Percentiles rank a stretch among this genome's conserved stretches.
phyloP scores from a whole-genome alignment of 2,797 vertebrate genomes.

The Phataginus tricuspis region DNA sequence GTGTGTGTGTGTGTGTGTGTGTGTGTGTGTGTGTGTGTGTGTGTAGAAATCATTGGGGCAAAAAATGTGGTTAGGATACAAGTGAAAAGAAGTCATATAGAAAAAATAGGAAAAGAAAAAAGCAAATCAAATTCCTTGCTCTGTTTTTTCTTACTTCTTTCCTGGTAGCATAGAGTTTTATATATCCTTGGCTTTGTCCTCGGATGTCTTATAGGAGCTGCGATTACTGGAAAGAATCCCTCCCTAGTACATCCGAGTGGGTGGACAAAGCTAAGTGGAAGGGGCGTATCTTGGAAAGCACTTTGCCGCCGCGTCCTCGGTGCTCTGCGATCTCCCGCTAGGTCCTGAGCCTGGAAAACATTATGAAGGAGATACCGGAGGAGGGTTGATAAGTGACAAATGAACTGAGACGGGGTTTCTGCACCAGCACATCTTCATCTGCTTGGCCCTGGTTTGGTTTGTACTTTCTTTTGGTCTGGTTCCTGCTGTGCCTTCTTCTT shows the following conservation, averaged over 20 bases:
- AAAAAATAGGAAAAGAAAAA: not conserved
- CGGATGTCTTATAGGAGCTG: not conserved
- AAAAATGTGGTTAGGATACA: not conserved
- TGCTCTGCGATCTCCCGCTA: not conserved
- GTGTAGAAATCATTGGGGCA: not conserved
- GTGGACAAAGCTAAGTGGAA: not conserved
- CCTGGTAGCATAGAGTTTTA: not conserved
- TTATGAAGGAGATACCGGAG: fast-evolving
- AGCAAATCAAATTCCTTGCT: not conserved
- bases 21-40: fast-evolving
- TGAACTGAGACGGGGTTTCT: not conserved
- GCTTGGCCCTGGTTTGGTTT: not conserved
- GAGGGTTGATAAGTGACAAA: too few relatives aligned
- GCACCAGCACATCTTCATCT: not conserved
- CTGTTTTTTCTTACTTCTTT: not conserved
- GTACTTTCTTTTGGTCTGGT: not conserved
- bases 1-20: not conserved
- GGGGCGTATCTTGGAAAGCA: not conserved
- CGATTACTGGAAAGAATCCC: not conserved
- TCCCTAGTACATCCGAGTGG: not conserved
- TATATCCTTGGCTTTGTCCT: not conserved
- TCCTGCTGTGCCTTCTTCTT: not conserved
- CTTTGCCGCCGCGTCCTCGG: not conserved
- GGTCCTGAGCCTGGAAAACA: fast-evolving
- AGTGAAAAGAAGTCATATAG: not conserved